phyloP scores from a whole-genome alignment of 2,888 invertebrate genomes.

The Lypha dubia region DNA sequence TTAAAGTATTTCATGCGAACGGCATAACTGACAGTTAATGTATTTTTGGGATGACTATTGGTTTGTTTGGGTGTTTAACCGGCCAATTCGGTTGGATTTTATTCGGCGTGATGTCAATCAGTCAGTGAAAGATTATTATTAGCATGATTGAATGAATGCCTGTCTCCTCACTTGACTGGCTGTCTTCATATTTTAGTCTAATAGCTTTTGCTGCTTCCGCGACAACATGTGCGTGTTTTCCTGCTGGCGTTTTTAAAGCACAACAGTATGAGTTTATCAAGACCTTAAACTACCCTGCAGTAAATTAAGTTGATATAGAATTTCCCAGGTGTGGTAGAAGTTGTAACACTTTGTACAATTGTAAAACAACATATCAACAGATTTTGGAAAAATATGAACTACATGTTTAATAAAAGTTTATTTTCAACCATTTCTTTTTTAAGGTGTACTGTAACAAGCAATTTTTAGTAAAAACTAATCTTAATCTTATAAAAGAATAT shows the following conservation, averaged over 20 bases:
- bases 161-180: slow-evolving; percentile 6
- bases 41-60: slow-evolving; percentile 11
- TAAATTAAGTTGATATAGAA: background rate
- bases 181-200: slow-evolving; percentile 20
- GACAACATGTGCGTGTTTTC: slow-evolving; percentile 24
- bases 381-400: too few species aligned
- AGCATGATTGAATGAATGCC: slow-evolving; percentile 27
- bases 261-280: slow-evolving; percentile 13
- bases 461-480: too few species aligned
- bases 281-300: background rate
- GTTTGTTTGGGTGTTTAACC: background rate
- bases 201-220: slow-evolving; percentile 5
- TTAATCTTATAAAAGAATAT: too few species aligned
- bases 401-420: too few species aligned
- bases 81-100: background rate
- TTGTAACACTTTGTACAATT: too few species aligned
- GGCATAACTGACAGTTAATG: slow-evolving; percentile 37
- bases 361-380: too few species aligned
- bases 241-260: slow-evolving; percentile 13
- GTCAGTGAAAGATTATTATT: slow-evolving; percentile 54
- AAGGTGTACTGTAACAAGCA: too few species aligned
- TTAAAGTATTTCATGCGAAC: background rate
- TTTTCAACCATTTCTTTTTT: too few species aligned
- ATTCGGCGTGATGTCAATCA: slow-evolving; percentile 49
- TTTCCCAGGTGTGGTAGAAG: background rate